Evolutionary conservation across 2,113 vertebrate genomes (phyloP).

Genomic region (Rostratula benghalensis): DNA sequence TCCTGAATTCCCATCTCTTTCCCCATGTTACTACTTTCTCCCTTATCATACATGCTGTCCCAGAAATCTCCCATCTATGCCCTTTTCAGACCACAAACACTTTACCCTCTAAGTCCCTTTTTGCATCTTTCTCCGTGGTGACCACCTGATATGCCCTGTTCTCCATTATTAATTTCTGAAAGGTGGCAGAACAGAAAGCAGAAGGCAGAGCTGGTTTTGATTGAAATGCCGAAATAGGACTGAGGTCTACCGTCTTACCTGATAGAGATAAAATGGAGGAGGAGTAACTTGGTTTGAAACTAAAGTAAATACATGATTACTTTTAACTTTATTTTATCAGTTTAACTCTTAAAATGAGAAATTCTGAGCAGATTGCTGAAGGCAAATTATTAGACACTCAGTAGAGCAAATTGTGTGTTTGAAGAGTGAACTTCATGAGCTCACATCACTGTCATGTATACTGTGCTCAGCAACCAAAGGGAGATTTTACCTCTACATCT

Average conservation of each 20-base stretch:
- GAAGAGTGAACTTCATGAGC: neutral
- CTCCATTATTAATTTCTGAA: neutral
- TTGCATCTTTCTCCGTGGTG: neutral
- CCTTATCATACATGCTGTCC: neutral
- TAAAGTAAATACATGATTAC: neutral
- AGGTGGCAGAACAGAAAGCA: neutral
- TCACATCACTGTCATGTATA: neutral
- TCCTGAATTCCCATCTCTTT: neutral
- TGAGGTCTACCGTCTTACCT: neutral
- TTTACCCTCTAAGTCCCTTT: neutral
- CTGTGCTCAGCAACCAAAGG: slow-evolving; percentile 13
- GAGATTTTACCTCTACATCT: slow-evolving; percentile 7
- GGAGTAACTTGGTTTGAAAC: neutral
- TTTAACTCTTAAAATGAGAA: slow-evolving; percentile 16
- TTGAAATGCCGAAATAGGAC: neutral
- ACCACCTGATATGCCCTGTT: neutral
- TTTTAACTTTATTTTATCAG: neutral
- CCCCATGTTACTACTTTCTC: neutral
- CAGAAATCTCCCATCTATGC: neutral
- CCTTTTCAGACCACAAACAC: neutral
- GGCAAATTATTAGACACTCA: neutral
- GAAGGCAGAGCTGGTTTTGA: neutral
- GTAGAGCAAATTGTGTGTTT: neutral
- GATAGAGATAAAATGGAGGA: neutral
- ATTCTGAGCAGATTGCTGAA: neutral